Percentiles rank a stretch among this genome's conserved stretches.
Conservation (phyloP, 2,888 invertebrate species). For the Acronicta leporina region DNA sequence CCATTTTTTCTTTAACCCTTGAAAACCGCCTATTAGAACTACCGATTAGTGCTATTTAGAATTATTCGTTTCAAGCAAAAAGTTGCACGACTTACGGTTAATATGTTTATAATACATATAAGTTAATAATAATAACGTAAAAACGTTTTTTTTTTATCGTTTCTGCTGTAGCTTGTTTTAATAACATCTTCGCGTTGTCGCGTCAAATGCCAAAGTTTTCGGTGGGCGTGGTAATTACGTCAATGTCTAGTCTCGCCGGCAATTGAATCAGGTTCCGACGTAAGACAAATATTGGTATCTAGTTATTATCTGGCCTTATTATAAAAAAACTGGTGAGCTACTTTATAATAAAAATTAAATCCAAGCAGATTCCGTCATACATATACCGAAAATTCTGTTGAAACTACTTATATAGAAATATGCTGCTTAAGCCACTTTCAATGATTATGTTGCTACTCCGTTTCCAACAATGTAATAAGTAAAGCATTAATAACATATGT, state of each 20-base stretch:
- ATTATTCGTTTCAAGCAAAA: neutral
- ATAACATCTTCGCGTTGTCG: slow-evolving; percentile 35
- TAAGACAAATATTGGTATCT: slow-evolving; percentile 8
- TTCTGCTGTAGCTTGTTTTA: slow-evolving; percentile 20
- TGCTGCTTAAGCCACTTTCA: slow-evolving; percentile 1
- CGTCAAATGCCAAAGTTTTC: slow-evolving; percentile 23
- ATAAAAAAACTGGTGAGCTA: no score
- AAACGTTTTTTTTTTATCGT: no score
- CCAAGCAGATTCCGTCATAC: neutral
- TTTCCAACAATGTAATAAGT: slow-evolving; percentile 11
- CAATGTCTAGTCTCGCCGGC: slow-evolving; percentile 24
- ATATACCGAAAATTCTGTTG: neutral
- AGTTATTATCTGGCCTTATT: no score
- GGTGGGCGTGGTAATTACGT: slow-evolving; percentile 49
- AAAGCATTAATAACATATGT: slow-evolving; percentile 1
- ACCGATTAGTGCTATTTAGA: no score
- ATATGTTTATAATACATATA: slow-evolving; percentile 2
- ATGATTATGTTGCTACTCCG: slow-evolving; percentile 8
- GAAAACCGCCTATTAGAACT: no score
- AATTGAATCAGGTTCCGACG: slow-evolving; percentile 19
- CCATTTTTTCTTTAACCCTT: no score
- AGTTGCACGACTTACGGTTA: neutral
- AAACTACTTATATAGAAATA: neutral
- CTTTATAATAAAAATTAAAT: neutral
- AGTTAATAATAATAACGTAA: slow-evolving; percentile 18